These are phyloP conservation scores for Drosophila mercatorum DNA, from an alignment of 2,888 invertebrate species.

Conservation along the genomic window DNA sequence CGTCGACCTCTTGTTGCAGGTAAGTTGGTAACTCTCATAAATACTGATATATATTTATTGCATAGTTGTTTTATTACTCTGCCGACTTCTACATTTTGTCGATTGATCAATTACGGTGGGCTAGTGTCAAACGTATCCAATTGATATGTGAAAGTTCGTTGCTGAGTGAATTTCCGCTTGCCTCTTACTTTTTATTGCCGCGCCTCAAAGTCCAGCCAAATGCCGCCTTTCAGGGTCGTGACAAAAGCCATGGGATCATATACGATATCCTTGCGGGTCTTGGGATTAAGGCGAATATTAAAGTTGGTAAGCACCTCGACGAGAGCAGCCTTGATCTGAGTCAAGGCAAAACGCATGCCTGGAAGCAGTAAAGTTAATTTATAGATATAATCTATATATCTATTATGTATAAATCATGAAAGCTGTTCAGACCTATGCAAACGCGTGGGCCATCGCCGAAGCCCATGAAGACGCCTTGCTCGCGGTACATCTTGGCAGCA, in stretches of 20 bases:
- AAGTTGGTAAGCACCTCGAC: background rate
- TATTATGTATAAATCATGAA: too few species aligned
- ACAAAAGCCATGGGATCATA: conserved; percentile 2
- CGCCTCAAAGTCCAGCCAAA: conserved; percentile 5
- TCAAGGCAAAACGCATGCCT: conserved; percentile 1
- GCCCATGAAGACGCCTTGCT: conserved; percentile 3
- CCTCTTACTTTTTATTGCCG: background rate
- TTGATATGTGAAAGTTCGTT: background rate
- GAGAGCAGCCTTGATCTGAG: background rate
- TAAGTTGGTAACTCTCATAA: background rate
- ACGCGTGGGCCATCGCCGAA: conserved; percentile 3
- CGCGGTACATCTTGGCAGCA: background rate
- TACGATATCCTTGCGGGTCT: background rate
- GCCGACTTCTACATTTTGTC: background rate
- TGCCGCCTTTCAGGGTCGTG: conserved; percentile 6
- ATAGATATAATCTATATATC: too few species aligned
- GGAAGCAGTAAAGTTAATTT: background rate
- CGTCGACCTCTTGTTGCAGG: too few species aligned
- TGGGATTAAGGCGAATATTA: background rate
- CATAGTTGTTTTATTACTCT: background rate
- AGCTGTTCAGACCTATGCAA: background rate
- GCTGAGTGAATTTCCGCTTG: background rate
- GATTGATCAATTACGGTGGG: background rate
- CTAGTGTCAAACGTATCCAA: background rate
- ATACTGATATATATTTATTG: background rate